Evolutionary conservation across 2,888 invertebrate species (phyloP).

Genomic region (Cerastis rubricosa): DNA sequence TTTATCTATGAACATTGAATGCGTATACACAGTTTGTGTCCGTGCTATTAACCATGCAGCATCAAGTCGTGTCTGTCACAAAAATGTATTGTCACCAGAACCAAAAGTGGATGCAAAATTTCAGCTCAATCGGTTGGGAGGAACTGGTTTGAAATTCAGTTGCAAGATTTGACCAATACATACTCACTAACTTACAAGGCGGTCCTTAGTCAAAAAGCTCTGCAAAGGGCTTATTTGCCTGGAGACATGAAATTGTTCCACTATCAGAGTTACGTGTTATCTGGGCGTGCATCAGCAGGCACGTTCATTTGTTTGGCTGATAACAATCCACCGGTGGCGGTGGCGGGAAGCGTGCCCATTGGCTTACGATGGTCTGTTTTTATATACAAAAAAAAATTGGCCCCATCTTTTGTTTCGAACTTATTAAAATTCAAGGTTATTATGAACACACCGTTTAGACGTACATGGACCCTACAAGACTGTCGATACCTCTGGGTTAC

Average conservation of each 20-base stretch:
- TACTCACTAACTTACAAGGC: background rate
- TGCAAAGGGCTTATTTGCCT: background rate
- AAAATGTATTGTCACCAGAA: background rate
- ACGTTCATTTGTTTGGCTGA: conserved; percentile 53
- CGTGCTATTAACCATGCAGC: background rate
- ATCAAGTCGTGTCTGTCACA: background rate
- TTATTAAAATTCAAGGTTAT: background rate
- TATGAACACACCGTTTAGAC: background rate
- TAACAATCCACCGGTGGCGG: conserved; percentile 33
- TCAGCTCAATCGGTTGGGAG: background rate
- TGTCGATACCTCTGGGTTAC: too few species aligned
- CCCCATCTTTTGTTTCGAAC: background rate
- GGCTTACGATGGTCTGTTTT: background rate
- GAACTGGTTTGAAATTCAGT: background rate
- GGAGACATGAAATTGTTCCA: background rate
- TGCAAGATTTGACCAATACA: background rate
- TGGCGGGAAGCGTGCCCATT: conserved; percentile 12
- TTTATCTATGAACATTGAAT: background rate
- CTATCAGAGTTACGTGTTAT: conserved; percentile 43
- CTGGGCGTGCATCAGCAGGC: conserved; percentile 50
- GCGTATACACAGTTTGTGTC: background rate
- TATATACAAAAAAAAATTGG: background rate
- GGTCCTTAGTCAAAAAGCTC: background rate
- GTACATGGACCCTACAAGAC: too few species aligned
- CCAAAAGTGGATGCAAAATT: background rate